Percentiles rank a stretch among this genome's conserved stretches.
These are phyloP conservation scores for Anarhynchus alexandrinus DNA, from an alignment of 2,113 vertebrate species.

Conservation along the genomic window DNA sequence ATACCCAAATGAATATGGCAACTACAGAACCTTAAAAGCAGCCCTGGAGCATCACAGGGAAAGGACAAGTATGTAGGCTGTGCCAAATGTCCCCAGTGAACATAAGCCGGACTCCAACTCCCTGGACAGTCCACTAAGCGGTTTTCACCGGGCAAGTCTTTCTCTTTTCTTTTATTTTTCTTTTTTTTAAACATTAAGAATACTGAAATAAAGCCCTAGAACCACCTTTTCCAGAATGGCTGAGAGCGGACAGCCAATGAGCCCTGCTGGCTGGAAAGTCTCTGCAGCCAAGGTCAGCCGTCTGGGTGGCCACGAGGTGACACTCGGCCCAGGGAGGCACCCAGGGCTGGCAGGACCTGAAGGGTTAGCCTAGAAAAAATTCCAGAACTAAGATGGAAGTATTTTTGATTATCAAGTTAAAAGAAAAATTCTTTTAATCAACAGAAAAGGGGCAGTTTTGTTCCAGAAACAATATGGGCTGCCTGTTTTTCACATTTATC, in stretches of 20 bases:
- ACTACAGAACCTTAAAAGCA: background rate
- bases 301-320: background rate
- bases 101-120: background rate
- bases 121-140: background rate
- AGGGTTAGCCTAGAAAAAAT: background rate
- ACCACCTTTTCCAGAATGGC: background rate
- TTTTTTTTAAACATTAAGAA: background rate
- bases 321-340: background rate
- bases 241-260: background rate
- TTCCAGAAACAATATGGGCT: conserved; percentile 45
- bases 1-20: background rate
- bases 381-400: background rate
- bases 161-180: too few relatives aligned
- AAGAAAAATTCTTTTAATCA: conserved; percentile 47
- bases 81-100: background rate
- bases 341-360: background rate
- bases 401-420: conserved; percentile 39
- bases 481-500: conserved; percentile 57
- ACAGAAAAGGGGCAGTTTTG: conserved; percentile 17
- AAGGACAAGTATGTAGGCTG: background rate
- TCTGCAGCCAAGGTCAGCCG: background rate
- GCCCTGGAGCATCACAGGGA: background rate
- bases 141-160: background rate
- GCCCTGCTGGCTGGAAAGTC: fast-evolving
- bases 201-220: background rate